Evolutionary conservation across 2,797 vertebrate species (phyloP), one percentile per base, ranked within the genome.

Genomic region (Lemur catta): DNA sequence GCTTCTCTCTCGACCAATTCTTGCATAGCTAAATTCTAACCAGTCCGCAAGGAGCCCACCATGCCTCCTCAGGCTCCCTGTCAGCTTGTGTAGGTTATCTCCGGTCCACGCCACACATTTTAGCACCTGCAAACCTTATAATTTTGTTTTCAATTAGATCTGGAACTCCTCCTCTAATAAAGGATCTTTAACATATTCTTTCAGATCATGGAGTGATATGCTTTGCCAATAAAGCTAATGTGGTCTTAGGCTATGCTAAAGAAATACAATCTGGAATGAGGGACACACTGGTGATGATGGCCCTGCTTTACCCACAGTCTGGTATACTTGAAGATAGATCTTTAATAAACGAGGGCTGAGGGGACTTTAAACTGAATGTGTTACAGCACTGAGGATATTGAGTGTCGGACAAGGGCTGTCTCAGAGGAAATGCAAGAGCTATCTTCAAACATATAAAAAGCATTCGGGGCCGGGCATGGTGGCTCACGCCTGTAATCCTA

Each of bases 391-490:
- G 35, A 55, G 41, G 26, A 50, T 41, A 18, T 0, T 76, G n/a
- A 26, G 1, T 33, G 12, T 79, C 55, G 46, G 61, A 50, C 26
- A 57, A 57, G 43, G 76, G 78, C 79, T 33, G n/a, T 75, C 85
- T 96, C 71, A 46, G 35, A 94, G 59, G 63, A 95, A 94, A 94
- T 6, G 5, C 61, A 93, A 74, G 43, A 48, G 30, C 48, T 88
- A 55, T 80, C 52, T 89, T 91, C 41, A 85, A 87, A 92, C 43
- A 91, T 28, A 28, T 14, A 41, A 89, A 55, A 69, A 71, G 63
- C 38, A 92, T 41, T 61, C 75, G 55, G 30, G 15, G 24, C 57
- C 11, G 24, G 12, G 24, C 4, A 28, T 11, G 10, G 57, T 33
- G 13, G 61, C 30, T 63, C 30, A 63, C 14, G 30, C 61, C 61